Evolutionary conservation across 2,888 invertebrate species (phyloP), one percentile per base, ranked within the genome.

Genomic region (Euplagia quadripunctaria): DNA sequence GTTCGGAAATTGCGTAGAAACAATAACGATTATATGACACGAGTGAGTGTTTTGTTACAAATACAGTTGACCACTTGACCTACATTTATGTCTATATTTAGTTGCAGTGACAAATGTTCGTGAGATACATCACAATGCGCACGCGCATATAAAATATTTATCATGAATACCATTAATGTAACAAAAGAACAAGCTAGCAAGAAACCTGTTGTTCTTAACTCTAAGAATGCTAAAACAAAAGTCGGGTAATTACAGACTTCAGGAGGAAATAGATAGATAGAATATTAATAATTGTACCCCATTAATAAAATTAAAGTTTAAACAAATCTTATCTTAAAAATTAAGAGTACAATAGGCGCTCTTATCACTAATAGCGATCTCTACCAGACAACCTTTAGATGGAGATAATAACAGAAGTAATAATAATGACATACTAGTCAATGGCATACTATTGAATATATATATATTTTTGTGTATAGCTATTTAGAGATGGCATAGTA

Each of bases 41-140:
- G 58, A 69, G 58, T 63, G 17, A 42, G 17, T 67, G 67, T 46
- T 69, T 73, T 58, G 55, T 66, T 9, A 64, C 46, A 51, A 49
- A 75, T 74, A 77, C 70, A 17, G 71, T 68, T 71, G 83, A 31
- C 31, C 31, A 31, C 31, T 31, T 31, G 31, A 41, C 80, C 83
- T 81, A 85, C 77, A 77, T 84, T 67, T 68, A 17, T 41, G 31
- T 77, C 80, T 84, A 84, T 83, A 78, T 84, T 83, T 83, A 84
- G 81, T 71, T 65, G 68, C 70, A 71, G 71, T 83, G 83, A 84
- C 85, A 83, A 72, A 83, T 82, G 78, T 68, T 75, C 76, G 72
- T 73, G 77, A 81, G 75, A 78, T 73, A 73, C 77, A 83, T 78
- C 75, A 78, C 79, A 69, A 77, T 81, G 78, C 79, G 79, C 74